Conservation (phyloP, 1,140 invertebrate genomes). For the Phocides pigmalion region DNA sequence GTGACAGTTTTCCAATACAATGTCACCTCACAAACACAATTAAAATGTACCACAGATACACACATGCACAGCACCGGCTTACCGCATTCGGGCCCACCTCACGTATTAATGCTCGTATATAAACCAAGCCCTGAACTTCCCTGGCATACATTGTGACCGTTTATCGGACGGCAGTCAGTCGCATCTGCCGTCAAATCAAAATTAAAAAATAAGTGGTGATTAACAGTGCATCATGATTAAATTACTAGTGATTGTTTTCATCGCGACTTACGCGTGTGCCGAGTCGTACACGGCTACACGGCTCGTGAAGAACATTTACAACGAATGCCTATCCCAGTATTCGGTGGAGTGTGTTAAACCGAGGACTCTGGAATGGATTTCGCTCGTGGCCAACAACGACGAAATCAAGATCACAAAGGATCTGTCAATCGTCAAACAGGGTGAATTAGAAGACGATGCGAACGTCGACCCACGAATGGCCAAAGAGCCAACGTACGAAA, state of each 20-base stretch:
- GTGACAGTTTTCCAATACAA: constrained; percentile 41
- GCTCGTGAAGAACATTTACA: constrained; percentile 86
- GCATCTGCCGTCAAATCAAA: constrained; percentile 63
- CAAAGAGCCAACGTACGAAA: constrained; percentile 71
- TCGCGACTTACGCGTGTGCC: constrained; percentile 64
- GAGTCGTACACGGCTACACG: constrained; percentile 83
- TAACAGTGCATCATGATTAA: constrained; percentile 73
- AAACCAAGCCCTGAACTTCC: constrained; percentile 77
- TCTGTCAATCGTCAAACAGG: constrained; percentile 87
- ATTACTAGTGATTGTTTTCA: constrained; percentile 69
- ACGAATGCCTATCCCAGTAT: constrained; percentile 86
- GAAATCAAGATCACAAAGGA: constrained; percentile 90
- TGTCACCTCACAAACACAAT: constrained; percentile 49
- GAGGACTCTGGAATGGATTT: constrained; percentile 89
- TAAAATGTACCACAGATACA: constrained; percentile 63
- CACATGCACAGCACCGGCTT: constrained; percentile 50
- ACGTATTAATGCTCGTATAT: constrained; percentile 84
- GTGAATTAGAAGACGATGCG: constrained; percentile 70
- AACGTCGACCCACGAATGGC: constrained; percentile 65
- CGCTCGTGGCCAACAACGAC: constrained; percentile 86
- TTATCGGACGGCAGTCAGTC: constrained; percentile 71
- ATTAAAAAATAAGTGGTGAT: constrained; percentile 48
- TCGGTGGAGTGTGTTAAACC: constrained; percentile 89
- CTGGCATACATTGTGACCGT: constrained; percentile 78
- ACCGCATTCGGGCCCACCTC: constrained; percentile 65